phyloP scores from a whole-genome alignment of 1,140 invertebrate genomes.

The Bradynema listronoti region DNA sequence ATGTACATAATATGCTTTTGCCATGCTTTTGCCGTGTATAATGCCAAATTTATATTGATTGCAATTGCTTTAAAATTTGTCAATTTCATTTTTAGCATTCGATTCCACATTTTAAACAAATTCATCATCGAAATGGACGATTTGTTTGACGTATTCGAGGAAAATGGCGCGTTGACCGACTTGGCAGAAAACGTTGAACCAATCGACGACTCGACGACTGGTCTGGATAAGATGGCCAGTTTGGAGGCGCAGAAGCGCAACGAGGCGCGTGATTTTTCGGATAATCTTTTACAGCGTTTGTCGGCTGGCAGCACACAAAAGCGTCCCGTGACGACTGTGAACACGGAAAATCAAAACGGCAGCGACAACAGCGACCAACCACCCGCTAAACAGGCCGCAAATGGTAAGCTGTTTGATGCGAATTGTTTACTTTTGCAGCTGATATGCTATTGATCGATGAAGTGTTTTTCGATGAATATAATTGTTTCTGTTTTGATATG shows the following conservation, averaged over 20 bases:
- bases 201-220: neutral
- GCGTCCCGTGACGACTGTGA: neutral
- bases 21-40: no score
- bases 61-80: no score
- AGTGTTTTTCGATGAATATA: neutral
- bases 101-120: no score
- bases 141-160: constrained; percentile 5
- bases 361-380: neutral
- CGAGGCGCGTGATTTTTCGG: neutral
- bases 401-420: neutral
- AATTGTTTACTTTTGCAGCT: neutral
- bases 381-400: neutral
- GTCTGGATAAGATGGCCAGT: neutral
- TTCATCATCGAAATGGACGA: constrained; percentile 8
- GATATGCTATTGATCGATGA: neutral
- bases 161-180: neutral
- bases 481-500: neutral
- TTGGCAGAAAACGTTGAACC: neutral
- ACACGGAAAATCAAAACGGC: neutral
- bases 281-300: neutral
- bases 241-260: neutral
- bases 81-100: no score
- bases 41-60: no score
- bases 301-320: constrained; percentile 4
- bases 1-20: no score